These are phyloP conservation scores for Bubalus kerabau DNA, from an alignment of 2,113 vertebrate genomes.

Conservation along the genomic window DNA sequence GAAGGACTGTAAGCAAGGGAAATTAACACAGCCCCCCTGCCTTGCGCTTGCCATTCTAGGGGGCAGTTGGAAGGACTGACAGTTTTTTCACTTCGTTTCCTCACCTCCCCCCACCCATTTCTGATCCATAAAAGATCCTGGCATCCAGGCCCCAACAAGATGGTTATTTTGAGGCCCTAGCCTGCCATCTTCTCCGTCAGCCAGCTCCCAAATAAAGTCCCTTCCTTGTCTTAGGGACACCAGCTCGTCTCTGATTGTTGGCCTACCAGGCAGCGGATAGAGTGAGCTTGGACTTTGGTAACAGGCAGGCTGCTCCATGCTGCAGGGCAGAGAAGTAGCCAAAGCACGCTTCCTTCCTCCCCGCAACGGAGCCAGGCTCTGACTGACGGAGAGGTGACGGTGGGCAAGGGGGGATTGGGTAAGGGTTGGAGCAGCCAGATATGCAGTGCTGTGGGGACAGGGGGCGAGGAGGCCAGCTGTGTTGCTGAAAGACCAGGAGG, in stretches of 20 bases:
- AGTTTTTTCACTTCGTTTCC: neutral
- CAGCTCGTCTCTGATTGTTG: neutral
- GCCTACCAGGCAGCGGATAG: neutral
- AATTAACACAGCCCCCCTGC: neutral
- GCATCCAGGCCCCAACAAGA: neutral
- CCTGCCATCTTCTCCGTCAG: neutral
- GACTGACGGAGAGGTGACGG: neutral
- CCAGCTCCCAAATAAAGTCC: neutral
- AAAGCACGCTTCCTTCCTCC: rapidly evolving
- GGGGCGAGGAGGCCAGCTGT: rapidly evolving
- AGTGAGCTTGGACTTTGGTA: neutral
- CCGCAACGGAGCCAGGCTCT: neutral
- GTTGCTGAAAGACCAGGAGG: neutral
- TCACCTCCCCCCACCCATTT: neutral
- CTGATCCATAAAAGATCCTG: neutral
- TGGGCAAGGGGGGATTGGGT: neutral
- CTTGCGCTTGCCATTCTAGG: neutral
- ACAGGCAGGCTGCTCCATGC: neutral
- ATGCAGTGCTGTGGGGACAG: rapidly evolving
- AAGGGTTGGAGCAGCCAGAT: neutral
- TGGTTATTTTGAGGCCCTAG: neutral
- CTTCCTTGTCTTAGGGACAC: neutral
- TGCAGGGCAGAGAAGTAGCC: rapidly evolving
- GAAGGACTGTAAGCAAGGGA: neutral
- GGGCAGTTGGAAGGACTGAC: neutral